Base-by-base conservation (phyloP, 2,888 invertebrate species). In the Gymnosoma rotundatum region DNA sequence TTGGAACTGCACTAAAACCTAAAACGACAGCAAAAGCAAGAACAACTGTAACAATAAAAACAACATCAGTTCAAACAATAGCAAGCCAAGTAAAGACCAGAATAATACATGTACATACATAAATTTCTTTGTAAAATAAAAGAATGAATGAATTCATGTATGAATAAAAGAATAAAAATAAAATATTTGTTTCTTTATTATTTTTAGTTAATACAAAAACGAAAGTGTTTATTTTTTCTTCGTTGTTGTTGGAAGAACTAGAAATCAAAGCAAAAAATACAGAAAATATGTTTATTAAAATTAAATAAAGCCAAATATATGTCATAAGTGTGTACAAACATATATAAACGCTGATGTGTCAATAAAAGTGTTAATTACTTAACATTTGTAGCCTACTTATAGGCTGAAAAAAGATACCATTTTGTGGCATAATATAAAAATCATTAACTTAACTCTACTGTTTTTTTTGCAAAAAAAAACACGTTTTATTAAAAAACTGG, bases 1-100 rank as follows among this genome's bases (percentile, higher is more conserved):
- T 78, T 69, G 76, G 52, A 72, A 78, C 72, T 50, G 56, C 12
- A 48, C 21, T 48, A 45, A 63, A 70, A 48, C 36, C 16, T 18
- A 52, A 18, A 48, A 50, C 36, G 54, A 45, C 42, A 52, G 14
- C 18, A 66, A 32, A 7, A 63, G 16, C 16, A 45, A 16, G 16
- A 21, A 45, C 7, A 21, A 9, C 54, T 14, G 21, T 3, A 21
- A 14, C 6, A 54, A 54, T 21, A 54, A 56, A 38, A 66, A 25
- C 12, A 66, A 66, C 54, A 54, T 8, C 42, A 66, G 36, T 5
- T 67, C 20, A 36, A 48, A 32, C 52, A 42, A 63, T n/a, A 21
- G 20, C 16, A 52, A 36, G 42, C 21, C 48, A 32, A 60, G 32
- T 12, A 63, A 32, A 52, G 18, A 25, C 45, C 20, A 67, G 50